These are phyloP conservation scores for Corythornis vintsioides DNA, from an alignment of 2,113 vertebrate species.

Conservation along the genomic window DNA sequence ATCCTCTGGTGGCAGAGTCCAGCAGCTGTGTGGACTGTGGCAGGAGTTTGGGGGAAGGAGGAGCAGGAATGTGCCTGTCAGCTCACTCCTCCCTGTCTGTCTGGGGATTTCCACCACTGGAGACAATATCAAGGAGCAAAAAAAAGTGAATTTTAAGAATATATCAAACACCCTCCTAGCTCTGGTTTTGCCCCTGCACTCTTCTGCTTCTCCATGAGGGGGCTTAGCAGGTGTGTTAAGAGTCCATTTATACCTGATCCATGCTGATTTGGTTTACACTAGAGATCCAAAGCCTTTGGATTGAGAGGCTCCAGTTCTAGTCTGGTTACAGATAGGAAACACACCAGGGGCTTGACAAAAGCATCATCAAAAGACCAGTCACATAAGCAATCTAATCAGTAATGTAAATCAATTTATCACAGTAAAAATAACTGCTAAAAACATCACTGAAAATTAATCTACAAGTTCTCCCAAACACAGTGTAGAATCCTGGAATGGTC, in stretches of 20 bases:
- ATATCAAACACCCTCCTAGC: neutral
- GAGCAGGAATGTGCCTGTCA: fast-evolving
- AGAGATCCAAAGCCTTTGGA: neutral
- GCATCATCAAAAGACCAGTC: neutral
- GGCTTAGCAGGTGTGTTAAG: neutral
- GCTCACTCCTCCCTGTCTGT: too few relatives aligned
- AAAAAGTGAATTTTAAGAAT: neutral
- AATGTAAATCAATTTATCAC: neutral
- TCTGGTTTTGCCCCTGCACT: neutral
- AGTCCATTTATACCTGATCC: neutral
- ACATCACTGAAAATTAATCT: neutral
- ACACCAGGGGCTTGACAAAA: neutral
- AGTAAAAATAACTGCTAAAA: neutral
- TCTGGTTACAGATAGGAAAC: neutral
- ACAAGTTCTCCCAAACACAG: neutral
- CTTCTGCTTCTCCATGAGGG: neutral
- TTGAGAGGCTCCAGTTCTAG: neutral
- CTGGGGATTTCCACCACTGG: neutral
- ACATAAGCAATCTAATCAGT: neutral
- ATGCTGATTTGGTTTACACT: neutral
- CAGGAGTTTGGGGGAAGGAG: too few relatives aligned
- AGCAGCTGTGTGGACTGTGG: neutral
- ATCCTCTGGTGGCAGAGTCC: neutral
- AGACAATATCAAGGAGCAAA: neutral
- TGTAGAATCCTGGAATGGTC: too few relatives aligned